Base-by-base conservation (phyloP, 2,888 invertebrate genomes). In the Hemaris fuciformis region DNA sequence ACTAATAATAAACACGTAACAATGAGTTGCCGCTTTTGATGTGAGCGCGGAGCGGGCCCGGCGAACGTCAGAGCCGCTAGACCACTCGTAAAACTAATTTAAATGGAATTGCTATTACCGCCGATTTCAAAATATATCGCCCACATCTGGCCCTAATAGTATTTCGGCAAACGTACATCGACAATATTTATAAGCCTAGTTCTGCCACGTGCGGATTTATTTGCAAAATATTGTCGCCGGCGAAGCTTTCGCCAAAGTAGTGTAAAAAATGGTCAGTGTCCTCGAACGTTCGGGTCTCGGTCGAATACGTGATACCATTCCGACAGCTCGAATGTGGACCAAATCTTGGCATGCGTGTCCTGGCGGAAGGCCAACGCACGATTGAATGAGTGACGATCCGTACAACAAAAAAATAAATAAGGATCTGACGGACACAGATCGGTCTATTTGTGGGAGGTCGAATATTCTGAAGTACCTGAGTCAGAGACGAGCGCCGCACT, bases 301-400 rank as follows among this genome's bases (percentile, higher is more conserved):
- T 66, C 62, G 59, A 65, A 66, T 67, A 77, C 78, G 77, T 77
- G 83, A 78, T 81, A 73, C 74, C 72, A 80, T 82, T 83, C 79
- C 75, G 70, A 76, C 78, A 80, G 81, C 78, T 79, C 74, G 70
- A 73, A 83, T 81, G 77, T 83, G 80, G 81, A 83, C 75, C 79
- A 77, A 76, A 81, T 79, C 78, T 82, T 83, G 85, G 84, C 82
- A 82, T 78, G 79, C 72, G 72, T 80, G 77, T 84, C 83, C 89
- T 91, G 92, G 91, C 88, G 80, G 77, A 79, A 85, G 83, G 89
- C 91, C 91, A 92, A 87, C 74, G 69, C 65, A 76, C 82, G 84
- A 88, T 89, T 91, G 89, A 91, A 91, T 91, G 91, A 89, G 85
- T 88, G 89, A 89, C 87, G 89, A 88, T 88, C 84, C 77, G 82